These are phyloP conservation scores for Castor canadensis DNA, from an alignment of 2,113 vertebrate genomes.

Conservation along the genomic window DNA sequence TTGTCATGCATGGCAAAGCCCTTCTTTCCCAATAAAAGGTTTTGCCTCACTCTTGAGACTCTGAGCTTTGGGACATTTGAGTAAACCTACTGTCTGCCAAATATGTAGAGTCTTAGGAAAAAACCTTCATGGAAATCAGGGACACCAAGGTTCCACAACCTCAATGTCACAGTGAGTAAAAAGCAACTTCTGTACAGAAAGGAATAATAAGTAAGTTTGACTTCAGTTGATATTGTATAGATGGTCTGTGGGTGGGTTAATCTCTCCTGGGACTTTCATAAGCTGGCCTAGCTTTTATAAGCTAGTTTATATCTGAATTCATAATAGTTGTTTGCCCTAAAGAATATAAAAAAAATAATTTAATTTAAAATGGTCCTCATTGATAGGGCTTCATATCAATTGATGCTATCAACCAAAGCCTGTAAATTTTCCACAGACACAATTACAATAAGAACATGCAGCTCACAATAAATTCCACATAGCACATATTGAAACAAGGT, in stretches of 20 bases:
- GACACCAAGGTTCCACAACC: background rate
- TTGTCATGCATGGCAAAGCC: rapidly evolving
- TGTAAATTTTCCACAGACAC: background rate
- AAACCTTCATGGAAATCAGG: background rate
- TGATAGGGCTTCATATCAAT: background rate
- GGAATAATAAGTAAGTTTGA: background rate
- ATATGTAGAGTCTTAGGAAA: background rate
- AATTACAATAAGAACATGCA: background rate
- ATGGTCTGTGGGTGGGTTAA: background rate
- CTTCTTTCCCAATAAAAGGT: background rate
- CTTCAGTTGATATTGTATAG: background rate
- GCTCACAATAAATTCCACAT: background rate
- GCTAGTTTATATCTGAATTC: background rate
- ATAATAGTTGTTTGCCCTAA: background rate
- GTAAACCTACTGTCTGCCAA: background rate
- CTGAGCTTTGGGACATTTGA: background rate
- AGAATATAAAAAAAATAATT: slow-evolving; percentile 23
- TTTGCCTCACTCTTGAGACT: background rate
- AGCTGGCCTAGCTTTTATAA: background rate
- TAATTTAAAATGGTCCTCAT: background rate
- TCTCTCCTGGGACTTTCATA: background rate
- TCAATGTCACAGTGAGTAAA: background rate
- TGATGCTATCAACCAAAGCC: background rate
- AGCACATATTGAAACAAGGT: background rate
- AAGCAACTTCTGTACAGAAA: background rate